Base-by-base conservation (phyloP, 2,888 invertebrate genomes). In the Iphiclides podalirius region DNA sequence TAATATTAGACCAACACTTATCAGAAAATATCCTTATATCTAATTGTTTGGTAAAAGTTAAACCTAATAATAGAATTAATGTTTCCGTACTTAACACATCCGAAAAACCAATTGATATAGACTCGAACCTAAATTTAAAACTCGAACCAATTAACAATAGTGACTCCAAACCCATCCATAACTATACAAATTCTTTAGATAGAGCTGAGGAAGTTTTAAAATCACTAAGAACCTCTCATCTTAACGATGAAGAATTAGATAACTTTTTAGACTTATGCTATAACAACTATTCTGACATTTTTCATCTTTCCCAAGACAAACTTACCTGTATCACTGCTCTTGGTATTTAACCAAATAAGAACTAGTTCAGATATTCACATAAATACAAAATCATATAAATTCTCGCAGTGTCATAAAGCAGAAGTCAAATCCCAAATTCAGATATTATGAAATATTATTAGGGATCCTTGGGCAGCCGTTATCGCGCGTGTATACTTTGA, bases 211-310 rank as follows among this genome's bases (percentile, higher is more conserved):
- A 55, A 52, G 50, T 57, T 1, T 7, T 60, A 1, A 38, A 54
- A 2, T 45, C 35, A 8, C 26, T 58, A n/a, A 26, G 57, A 11
- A n/a, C 26, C 1, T 45, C 47, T 6, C 58, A 58, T 13, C 34
- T 58, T 8, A 20, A 20, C 20, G 6, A 20, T 4, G 20, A 6
- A 20, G 20, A 20, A 20, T 13, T n/a, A 35, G 3, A 35, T 31
- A 35, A 35, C 37, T 20, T 15, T 26, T 28, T 28, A 2, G 8
- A 58, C 55, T n/a, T 20, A n/a, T n/a, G n/a, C n/a, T n/a, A n/a
- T n/a, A n/a, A n/a, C n/a, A n/a, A n/a, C n/a, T n/a, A 38, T n/a
- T 33, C 54, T 2, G 60, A 60, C 39, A 52, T 61, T 7, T 63
- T 64, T 23, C 40, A 60, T 33, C 52, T 56, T 20, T 60, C 61